Base-by-base conservation (phyloP, 1,140 invertebrate genomes). In the Drosophila saltans region DNA sequence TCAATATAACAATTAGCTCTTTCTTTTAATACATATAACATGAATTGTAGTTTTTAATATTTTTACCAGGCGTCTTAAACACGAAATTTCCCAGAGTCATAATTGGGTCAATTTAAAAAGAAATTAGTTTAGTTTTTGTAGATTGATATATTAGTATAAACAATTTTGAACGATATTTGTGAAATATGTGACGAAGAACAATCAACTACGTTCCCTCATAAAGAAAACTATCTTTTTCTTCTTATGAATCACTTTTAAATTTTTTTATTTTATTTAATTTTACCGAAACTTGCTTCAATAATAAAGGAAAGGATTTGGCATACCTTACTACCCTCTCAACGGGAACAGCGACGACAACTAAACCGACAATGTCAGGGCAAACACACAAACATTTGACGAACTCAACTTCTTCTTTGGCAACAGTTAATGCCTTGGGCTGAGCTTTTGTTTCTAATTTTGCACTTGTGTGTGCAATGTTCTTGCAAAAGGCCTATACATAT, bases 391-490 rank as follows among this genome's bases (percentile, higher is more conserved):
- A 59, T 59, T 52, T 26, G 45, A 52, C 33, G 9, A 28, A 30
- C 55, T 57, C 55, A 40, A 59, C 57, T 52, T 69, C 16, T 16
- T 36, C 66, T 43, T 11, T 68, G 41, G 69, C 63, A 52, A 21
- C 45, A 60, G 68, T 70, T 82, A 85, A 57, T 69, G 83, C 82
- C 82, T 85, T 79, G 62, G 75, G 82, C 79, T 60, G 24, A 52
- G 83, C 82, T 85, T 86, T 83, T 86, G 73, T 86, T 88, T 86
- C 82, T 88, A 86, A 89, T 89, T 89, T 86, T 86, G 83, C 83
- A 86, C 80, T 86, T 89, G 83, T 89, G 84, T 83, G 83, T 80
- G 75, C 80, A 78, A 89, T 80, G 66, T 75, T 56, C 64, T 55
- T 57, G 69, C 70, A 71, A 77, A 79, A 66, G 78, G 80, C 84